Base-by-base conservation (phyloP, 1,140 invertebrate species). In the Hydropsyche tenuis region DNA sequence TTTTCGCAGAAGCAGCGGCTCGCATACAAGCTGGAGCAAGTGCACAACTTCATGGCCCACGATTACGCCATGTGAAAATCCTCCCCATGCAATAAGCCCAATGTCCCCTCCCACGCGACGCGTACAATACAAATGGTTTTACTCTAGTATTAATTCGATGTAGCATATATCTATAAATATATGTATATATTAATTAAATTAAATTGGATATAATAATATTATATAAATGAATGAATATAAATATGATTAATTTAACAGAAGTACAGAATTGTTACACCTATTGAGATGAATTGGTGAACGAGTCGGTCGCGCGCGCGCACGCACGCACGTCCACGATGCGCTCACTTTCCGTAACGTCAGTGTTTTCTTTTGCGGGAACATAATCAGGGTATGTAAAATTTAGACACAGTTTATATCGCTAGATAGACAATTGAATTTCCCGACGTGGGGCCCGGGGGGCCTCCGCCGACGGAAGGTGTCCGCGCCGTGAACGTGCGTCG, bases 1-100 rank as follows among this genome's bases (percentile, higher is more conserved):
- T 98, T 99, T 86, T 97, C 95, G 63, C 93, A 95, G 83, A 98
- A 97, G 83, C 96, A 97, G 85, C 90, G 95, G 82, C 88, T 99
- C 79, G 94, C 94, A 64, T 95, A 93, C 83, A 97, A 97, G 85
- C 88, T 98, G 80, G 96, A 98, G 83, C 96, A 98, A 87, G 96
- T 97, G 76, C 94, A 97, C 86, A 92, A 93, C 80, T 94, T 96
- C 81, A 98, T 98, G 95, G 92, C 93, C 72, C 91, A 91, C 77
- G 94, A 96, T 79, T 91, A 90, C 80, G 90, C 91, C 85, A 90
- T 90, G 88, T 91, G 87, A 91, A 78, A 73, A 63, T 81, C 78
- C 63, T 79, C 81, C 75, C 30, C 75, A 48, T 20, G 30, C 30
- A 37, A 37, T 37, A 37, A 37, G 30, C 30, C 30, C 30, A 9